These are phyloP conservation scores for Cephus spinipes DNA, from an alignment of 2,888 invertebrate species.

Conservation along the genomic window DNA sequence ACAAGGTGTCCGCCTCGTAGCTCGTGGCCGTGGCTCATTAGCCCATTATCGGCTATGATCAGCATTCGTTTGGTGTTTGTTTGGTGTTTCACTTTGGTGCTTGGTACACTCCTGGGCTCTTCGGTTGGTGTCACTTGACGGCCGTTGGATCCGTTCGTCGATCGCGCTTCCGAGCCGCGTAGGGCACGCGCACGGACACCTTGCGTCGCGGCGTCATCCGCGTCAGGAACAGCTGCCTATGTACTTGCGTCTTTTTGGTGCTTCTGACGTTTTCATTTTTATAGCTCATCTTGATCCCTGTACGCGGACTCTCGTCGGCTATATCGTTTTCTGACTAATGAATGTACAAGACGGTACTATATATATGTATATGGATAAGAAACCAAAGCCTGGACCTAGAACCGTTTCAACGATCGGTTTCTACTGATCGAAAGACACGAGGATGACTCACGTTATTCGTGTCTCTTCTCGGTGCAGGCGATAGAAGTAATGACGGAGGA, in stretches of 20 bases:
- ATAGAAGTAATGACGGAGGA: constrained; percentile 26
- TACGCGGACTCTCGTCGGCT: too few species aligned
- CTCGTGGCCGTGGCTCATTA: constrained; percentile 53
- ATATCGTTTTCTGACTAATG: neutral
- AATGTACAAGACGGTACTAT: neutral
- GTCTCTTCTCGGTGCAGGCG: constrained; percentile 1
- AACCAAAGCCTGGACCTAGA: constrained; percentile 15
- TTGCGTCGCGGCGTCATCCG: neutral
- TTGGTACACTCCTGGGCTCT: neutral
- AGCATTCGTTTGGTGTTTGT: constrained; percentile 50
- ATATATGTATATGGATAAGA: constrained; percentile 11
- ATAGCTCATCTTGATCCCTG: neutral
- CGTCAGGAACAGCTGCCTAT: neutral
- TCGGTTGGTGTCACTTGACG: neutral
- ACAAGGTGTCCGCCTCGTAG: neutral
- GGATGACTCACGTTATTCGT: constrained; percentile 11
- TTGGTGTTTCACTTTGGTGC: constrained; percentile 2
- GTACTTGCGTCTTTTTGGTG: neutral
- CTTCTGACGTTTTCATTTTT: neutral
- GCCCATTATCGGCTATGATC: constrained; percentile 50
- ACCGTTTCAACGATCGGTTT: neutral
- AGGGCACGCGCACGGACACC: neutral
- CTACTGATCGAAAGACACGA: neutral
- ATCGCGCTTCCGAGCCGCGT: neutral
- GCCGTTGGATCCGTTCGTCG: neutral